These are phyloP conservation scores for Amphibalanus amphitrite DNA, from an alignment of 1,140 invertebrate species.

Conservation along the genomic window DNA sequence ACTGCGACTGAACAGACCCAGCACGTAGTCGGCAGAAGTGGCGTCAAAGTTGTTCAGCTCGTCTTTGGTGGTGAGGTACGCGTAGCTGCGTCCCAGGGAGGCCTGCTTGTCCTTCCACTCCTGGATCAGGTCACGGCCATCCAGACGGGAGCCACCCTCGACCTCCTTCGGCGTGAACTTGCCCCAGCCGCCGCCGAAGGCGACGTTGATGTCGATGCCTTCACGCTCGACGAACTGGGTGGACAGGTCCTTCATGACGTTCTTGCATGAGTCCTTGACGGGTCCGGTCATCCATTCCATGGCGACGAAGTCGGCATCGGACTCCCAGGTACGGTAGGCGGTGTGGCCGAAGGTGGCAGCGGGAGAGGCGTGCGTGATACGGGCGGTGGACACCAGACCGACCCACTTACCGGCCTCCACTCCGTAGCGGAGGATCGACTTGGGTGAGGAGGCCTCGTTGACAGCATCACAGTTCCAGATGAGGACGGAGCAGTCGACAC, in stretches of 20 bases:
- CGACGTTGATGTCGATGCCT: constrained; percentile 17
- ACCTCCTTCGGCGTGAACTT: neutral
- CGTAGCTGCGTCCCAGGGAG: constrained; percentile 41
- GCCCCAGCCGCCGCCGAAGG: constrained; percentile 3
- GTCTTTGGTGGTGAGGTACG: constrained; percentile 43
- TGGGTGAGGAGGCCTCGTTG: constrained; percentile 12
- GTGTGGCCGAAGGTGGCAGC: constrained; percentile 30
- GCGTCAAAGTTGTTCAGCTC: constrained; percentile 34
- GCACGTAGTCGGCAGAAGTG: constrained; percentile 33
- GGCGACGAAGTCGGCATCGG: constrained; percentile 14
- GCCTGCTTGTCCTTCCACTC: constrained; percentile 29
- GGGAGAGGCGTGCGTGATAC: constrained; percentile 63
- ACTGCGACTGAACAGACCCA: constrained; percentile 12
- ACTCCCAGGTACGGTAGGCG: constrained; percentile 21
- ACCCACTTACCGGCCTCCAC: constrained; percentile 16
- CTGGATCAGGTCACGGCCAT: constrained; percentile 14
- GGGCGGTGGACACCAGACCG: constrained; percentile 46
- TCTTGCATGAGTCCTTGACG: constrained; percentile 11
- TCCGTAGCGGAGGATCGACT: constrained; percentile 16
- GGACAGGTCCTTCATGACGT: constrained; percentile 17
- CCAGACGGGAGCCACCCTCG: constrained; percentile 10
- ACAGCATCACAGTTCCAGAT: constrained; percentile 13
- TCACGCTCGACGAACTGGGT: constrained; percentile 19
- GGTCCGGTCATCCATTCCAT: constrained; percentile 3
- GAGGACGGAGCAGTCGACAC: constrained; percentile 12